These are phyloP conservation scores for Megaceryle maxima DNA, from an alignment of 2,113 vertebrate species.

Conservation along the genomic window DNA sequence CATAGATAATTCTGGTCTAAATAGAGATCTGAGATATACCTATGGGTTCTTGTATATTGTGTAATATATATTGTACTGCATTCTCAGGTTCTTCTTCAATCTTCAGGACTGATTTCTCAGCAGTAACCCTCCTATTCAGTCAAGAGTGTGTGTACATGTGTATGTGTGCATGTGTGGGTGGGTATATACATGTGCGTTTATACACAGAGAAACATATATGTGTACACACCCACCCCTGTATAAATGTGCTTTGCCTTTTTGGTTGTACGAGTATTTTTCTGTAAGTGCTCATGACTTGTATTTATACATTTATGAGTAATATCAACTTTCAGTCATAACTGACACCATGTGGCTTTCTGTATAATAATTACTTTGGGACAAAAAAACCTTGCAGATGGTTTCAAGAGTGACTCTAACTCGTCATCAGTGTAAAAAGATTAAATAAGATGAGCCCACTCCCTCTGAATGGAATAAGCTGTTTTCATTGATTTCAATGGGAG, in stretches of 20 bases:
- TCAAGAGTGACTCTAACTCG: not conserved
- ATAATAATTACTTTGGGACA: constrained; percentile 26
- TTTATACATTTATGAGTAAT: constrained; percentile 23
- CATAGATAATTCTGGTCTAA: not conserved
- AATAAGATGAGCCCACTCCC: not conserved
- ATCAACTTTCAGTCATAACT: constrained; percentile 11
- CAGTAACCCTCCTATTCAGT: not conserved
- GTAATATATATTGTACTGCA: not conserved
- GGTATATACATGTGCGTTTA: not conserved
- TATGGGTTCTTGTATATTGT: not conserved
- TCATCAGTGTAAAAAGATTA: constrained; percentile 11
- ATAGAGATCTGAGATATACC: not conserved
- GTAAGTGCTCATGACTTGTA: not conserved
- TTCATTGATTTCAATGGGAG: constrained; percentile 17
- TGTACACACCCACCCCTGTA: not conserved
- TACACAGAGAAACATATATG: not conserved
- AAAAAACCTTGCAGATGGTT: constrained; percentile 31
- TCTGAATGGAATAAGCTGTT: constrained; percentile 15
- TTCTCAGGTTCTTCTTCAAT: not conserved
- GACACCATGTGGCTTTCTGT: not conserved
- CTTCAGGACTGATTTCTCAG: not conserved
- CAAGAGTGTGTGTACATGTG: not conserved
- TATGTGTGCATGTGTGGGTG: not conserved
- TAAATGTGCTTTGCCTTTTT: not conserved
- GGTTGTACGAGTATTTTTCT: not conserved